A percentile compares a stretch with the other conserved stretches of the same genome.
Evolutionary conservation across 2,113 vertebrate genomes (phyloP).

Genomic region (Lycaon pictus): DNA sequence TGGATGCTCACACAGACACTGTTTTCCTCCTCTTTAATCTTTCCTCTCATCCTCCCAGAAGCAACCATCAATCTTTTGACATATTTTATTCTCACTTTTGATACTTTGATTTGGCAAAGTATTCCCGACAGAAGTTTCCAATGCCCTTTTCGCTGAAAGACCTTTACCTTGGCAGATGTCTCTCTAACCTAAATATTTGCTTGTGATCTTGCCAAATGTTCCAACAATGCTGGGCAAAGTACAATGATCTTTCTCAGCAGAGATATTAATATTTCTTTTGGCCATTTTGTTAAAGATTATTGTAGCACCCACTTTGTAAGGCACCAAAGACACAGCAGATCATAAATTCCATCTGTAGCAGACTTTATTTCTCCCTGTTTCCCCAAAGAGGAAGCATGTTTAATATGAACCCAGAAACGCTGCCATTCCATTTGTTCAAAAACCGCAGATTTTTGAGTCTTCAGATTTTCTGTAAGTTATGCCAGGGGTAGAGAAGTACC

Average conservation of each 20-base stretch:
- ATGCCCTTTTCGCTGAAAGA: slow-evolving; percentile 76
- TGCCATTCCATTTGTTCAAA: not conserved
- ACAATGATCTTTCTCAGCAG: slow-evolving; percentile 33
- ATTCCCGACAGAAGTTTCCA: slow-evolving; percentile 63
- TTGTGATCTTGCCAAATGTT: slow-evolving; percentile 71
- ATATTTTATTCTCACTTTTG: slow-evolving; percentile 51
- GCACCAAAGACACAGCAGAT: not conserved
- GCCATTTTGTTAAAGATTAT: slow-evolving; percentile 43
- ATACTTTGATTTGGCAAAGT: slow-evolving; percentile 67
- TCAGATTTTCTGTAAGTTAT: slow-evolving; percentile 35
- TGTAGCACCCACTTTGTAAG: not conserved
- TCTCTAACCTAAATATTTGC: slow-evolving; percentile 78
- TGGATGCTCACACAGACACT: not conserved
- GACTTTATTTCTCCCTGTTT: not conserved
- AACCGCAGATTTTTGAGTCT: not conserved
- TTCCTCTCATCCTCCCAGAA: not conserved
- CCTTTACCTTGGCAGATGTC: slow-evolving; percentile 78
- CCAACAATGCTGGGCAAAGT: slow-evolving; percentile 33
- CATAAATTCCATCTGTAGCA: not conserved
- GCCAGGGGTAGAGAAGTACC: not conserved
- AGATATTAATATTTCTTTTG: slow-evolving; percentile 56
- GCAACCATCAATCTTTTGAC: slow-evolving; percentile 38
- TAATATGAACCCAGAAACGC: not conserved
- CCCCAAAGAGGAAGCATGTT: not conserved
- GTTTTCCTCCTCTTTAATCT: not conserved